A percentile compares a stretch with the other conserved stretches of the same genome.
Conservation (phyloP, 2,797 vertebrate species). For the Melanotaenia maccullochi region DNA sequence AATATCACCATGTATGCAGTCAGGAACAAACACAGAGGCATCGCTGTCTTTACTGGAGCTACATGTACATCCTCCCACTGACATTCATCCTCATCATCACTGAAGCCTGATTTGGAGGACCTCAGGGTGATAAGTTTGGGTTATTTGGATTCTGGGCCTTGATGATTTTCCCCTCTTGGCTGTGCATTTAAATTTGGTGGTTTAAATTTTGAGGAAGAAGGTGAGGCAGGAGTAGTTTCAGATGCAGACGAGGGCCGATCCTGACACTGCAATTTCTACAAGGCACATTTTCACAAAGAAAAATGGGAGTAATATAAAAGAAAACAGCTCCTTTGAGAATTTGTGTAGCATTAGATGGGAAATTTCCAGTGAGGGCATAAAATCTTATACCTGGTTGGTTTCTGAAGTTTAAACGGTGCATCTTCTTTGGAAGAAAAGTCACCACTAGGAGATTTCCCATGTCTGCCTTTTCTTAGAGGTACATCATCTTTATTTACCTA, state of each 20-base stretch:
- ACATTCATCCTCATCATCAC: slow-evolving; percentile 77
- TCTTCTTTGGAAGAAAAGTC: slow-evolving; percentile 72
- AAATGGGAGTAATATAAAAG: neutral
- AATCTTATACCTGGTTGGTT: slow-evolving; percentile 77
- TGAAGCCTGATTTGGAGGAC: slow-evolving; percentile 82
- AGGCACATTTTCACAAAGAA: slow-evolving; percentile 29
- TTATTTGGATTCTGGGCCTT: slow-evolving; percentile 74
- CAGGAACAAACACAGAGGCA: slow-evolving; percentile 88
- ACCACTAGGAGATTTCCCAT: slow-evolving; percentile 25
- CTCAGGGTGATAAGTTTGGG: slow-evolving; percentile 87
- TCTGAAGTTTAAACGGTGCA: slow-evolving; percentile 37
- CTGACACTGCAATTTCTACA: slow-evolving; percentile 81
- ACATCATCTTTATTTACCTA: slow-evolving; percentile 60
- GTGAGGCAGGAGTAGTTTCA: slow-evolving; percentile 38
- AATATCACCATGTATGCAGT: slow-evolving; percentile 81
- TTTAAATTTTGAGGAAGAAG: slow-evolving; percentile 41
- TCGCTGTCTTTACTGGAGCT: slow-evolving; percentile 84
- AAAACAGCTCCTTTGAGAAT: neutral
- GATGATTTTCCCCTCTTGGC: slow-evolving; percentile 73
- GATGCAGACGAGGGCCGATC: slow-evolving; percentile 46
- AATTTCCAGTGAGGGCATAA: neutral
- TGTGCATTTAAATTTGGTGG: slow-evolving; percentile 49
- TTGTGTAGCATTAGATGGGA: neutral
- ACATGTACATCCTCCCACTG: slow-evolving; percentile 75
- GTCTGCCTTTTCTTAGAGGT: slow-evolving; percentile 15